Conservation (phyloP, 1,140 invertebrate genomes). For the Scaptodrosophila lebanonensis region DNA sequence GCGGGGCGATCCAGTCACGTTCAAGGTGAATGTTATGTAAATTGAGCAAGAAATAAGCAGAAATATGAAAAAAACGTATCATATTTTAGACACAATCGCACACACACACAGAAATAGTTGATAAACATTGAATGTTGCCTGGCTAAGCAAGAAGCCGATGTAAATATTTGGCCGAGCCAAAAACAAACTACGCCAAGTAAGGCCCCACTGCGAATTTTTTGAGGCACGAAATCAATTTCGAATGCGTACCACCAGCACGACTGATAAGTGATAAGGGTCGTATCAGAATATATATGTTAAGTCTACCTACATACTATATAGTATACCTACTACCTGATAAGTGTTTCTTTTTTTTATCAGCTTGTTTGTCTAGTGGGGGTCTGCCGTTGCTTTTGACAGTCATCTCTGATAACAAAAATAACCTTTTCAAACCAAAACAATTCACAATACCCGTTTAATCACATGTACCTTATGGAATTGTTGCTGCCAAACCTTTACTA, state of each 20-base stretch:
- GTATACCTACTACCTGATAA: too few species aligned
- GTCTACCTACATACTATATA: too few species aligned
- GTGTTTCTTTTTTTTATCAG: too few species aligned
- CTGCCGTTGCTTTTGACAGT: background rate
- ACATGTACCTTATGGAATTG: too few species aligned
- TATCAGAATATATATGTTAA: too few species aligned
- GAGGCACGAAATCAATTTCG: conserved; percentile 11
- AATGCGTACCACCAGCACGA: conserved; percentile 3
- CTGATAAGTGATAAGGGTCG: too few species aligned
- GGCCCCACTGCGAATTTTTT: too few species aligned
- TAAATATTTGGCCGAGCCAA: too few species aligned
- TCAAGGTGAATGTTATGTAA: conserved; percentile 59
- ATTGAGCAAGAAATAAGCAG: conserved; percentile 22
- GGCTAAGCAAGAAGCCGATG: too few species aligned
- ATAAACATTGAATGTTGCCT: background rate
- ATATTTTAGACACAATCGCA: conserved; percentile 4
- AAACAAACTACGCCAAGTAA: too few species aligned
- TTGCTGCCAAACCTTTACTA: conserved; percentile 54
- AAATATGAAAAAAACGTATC: conserved; percentile 4
- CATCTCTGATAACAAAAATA: conserved; percentile 29
- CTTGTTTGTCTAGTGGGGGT: conserved; percentile 36
- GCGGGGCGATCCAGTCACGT: conserved; percentile 51
- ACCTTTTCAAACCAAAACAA: conserved; percentile 29
- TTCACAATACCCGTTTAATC: too few species aligned
- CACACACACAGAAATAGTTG: background rate